Percentiles rank a stretch among this genome's conserved stretches.
Conservation (phyloP, 2,888 invertebrate genomes). For the Tetrapedia diversipes region DNA sequence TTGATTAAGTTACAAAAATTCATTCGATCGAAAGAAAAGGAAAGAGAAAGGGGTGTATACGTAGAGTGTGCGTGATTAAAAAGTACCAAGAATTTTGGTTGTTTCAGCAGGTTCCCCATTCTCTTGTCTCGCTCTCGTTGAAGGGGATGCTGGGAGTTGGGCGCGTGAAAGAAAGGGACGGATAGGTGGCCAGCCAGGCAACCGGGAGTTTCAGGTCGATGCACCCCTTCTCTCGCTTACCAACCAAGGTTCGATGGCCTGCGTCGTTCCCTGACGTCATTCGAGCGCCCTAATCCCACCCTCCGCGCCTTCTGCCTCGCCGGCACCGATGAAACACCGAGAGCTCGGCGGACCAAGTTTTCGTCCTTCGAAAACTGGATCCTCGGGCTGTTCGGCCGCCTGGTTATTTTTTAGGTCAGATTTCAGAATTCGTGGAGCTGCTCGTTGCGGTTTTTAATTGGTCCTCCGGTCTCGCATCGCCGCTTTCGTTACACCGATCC, state of each 20-base stretch:
- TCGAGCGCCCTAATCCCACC: slow-evolving; percentile 65
- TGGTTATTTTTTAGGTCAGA: slow-evolving; percentile 39
- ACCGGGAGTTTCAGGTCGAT: slow-evolving; percentile 80
- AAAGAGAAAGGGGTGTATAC: background rate
- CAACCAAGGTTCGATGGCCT: slow-evolving; percentile 78
- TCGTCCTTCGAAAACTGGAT: slow-evolving; percentile 61
- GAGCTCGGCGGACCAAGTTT: slow-evolving; percentile 53
- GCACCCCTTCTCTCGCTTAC: slow-evolving; percentile 73
- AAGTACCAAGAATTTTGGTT: background rate
- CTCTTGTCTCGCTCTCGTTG: background rate
- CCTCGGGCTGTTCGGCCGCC: slow-evolving; percentile 12
- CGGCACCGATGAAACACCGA: slow-evolving; percentile 55
- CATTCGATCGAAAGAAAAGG: background rate
- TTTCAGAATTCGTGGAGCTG: slow-evolving; percentile 7
- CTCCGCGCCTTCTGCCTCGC: slow-evolving; percentile 56
- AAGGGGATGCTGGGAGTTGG: slow-evolving; percentile 19
- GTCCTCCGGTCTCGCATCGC: background rate
- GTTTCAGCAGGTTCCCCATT: background rate
- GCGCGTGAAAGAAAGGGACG: slow-evolving; percentile 45
- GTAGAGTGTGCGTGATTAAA: background rate
- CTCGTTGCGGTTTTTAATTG: slow-evolving; percentile 45
- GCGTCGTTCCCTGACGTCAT: slow-evolving; percentile 79
- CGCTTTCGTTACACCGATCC: background rate
- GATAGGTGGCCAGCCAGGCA: slow-evolving; percentile 73
- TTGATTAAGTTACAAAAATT: background rate